Evolutionary conservation across 2,113 vertebrate species (phyloP), one percentile per base, ranked within the genome.

Genomic region (Lanius collurio): DNA sequence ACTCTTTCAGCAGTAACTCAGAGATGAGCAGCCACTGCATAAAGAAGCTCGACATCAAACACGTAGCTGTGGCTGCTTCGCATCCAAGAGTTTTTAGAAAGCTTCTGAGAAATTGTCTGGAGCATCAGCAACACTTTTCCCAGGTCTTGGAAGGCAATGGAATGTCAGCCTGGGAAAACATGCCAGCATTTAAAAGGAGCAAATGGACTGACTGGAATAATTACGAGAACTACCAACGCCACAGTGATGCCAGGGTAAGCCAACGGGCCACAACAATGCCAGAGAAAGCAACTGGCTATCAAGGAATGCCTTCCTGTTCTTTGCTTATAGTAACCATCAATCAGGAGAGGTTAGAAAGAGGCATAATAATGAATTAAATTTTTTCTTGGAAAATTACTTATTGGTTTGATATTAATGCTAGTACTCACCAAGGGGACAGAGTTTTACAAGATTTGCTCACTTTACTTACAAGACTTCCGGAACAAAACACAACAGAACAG

Each of bases 1-100:
- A 11, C 30, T 71, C 60, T 59, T 69, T 53, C 41, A 75, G 56
- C 59, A 68, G 7, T 15, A 82, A 56, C 39, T 69, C 44, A 30
- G 18, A 59, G 23, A 46, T 57, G 12, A 77, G 28, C 1, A 83
- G 57, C 15, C 56, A 42, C 37, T 15, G 17, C 0, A 0, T 33
- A 31, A 39, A 82, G 52, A 64, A 60, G 20, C 9, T 75, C 24
- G 19, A 81, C 24, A 53, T n/a, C 17, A 68, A 86, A 44, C 1
- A 4, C 75, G 8, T 3, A 74, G 10, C 41, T 82, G 44, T 14
- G 16, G 21, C n/a, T 65, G 69, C 62, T 15, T 39, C 2, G 0
- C 57, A 89, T 31, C 28, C 49, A 76, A 30, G n/a, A 82, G 8
- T 13, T 73, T 90, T 79, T 71, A 26, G 24, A 93, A 55, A 75